These are phyloP conservation scores for Diuraphis noxia DNA, from an alignment of 1,140 invertebrate genomes.

Conservation along the genomic window DNA sequence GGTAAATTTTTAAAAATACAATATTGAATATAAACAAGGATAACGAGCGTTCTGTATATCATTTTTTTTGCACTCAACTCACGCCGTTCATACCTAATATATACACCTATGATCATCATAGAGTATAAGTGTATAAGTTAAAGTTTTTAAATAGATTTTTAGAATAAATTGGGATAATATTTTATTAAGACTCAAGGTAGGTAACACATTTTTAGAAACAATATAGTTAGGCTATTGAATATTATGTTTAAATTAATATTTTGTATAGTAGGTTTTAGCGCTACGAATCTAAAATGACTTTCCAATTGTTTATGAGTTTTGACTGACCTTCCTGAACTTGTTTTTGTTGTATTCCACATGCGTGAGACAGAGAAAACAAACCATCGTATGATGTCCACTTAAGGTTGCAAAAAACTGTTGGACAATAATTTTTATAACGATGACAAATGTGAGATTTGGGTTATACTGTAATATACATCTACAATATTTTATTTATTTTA, in stretches of 20 bases:
- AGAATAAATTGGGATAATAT: background rate
- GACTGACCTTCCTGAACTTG: background rate
- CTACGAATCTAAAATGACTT: background rate
- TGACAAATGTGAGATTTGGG: too few species aligned
- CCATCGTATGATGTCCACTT: background rate
- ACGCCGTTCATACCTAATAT: background rate
- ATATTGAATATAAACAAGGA: too few species aligned
- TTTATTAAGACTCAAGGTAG: background rate
- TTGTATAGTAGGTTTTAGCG: background rate
- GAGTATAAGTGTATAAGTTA: too few species aligned
- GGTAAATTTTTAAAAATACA: too few species aligned
- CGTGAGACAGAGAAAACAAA: background rate
- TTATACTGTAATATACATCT: too few species aligned
- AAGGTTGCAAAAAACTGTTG: background rate
- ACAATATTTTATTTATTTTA: background rate
- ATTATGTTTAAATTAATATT: background rate
- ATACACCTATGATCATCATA: too few species aligned
- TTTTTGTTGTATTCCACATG: background rate
- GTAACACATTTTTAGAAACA: background rate
- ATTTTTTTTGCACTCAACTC: too few species aligned
- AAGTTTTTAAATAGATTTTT: background rate
- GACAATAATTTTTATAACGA: background rate
- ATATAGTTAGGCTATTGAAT: background rate
- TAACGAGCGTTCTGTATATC: too few species aligned
- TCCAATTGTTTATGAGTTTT: background rate